Conservation (phyloP, 1,140 invertebrate genomes). For the Meloidogyne exigua region DNA sequence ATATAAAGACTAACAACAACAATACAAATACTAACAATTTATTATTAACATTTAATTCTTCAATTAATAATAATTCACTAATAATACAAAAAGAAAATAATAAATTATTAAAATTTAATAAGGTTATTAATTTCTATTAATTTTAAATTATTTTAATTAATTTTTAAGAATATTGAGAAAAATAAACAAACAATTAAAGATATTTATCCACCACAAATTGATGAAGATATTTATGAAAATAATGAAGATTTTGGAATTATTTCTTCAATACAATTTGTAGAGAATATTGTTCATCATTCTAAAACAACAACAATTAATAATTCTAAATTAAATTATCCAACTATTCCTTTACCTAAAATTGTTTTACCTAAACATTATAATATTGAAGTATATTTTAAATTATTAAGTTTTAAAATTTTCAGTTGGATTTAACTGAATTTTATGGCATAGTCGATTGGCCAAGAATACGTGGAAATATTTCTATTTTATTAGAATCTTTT, state of each 20-base stretch:
- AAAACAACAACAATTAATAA: background rate
- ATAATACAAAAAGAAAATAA: background rate
- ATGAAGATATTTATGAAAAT: conserved; percentile 19
- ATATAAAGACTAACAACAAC: background rate
- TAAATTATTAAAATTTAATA: background rate
- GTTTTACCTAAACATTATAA: conserved; percentile 57
- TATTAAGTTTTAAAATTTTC: conserved; percentile 20
- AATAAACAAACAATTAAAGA: conserved; percentile 21
- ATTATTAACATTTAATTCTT: background rate
- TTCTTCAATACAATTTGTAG: background rate
- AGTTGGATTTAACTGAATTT: conserved; percentile 61
- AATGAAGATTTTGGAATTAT: conserved; percentile 12
- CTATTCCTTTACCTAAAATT: conserved; percentile 32
- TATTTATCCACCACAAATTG: conserved; percentile 38
- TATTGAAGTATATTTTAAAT: conserved; percentile 44
- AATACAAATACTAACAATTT: conserved; percentile 9
- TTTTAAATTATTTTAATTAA: background rate
- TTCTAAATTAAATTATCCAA: conserved; percentile 7
- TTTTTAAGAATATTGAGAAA: conserved; percentile 14
- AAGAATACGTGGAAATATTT: conserved; percentile 53
- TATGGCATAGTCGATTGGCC: conserved; percentile 24
- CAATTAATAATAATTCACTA: background rate
- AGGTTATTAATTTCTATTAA: background rate
- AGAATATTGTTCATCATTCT: conserved; percentile 10
- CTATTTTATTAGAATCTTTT: conserved; percentile 58